Conservation (phyloP, 2,113 vertebrate genomes). For the Otis tarda region DNA sequence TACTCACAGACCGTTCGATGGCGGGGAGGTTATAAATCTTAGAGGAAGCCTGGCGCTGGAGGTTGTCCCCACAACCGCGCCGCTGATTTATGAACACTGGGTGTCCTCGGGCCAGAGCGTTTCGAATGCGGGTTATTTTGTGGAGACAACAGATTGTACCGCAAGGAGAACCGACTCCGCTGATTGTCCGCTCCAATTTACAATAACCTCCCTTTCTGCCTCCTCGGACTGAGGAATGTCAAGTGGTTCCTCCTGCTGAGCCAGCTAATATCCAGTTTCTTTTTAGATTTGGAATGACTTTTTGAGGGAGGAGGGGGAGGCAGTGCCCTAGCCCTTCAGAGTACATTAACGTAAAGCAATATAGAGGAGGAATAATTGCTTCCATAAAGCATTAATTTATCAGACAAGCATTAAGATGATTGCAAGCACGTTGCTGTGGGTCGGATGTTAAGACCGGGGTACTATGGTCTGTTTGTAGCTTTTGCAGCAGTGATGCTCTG, state of each 20-base stretch:
- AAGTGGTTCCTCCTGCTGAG: conserved; percentile 48
- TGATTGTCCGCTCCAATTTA: not conserved
- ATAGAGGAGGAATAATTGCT: not conserved
- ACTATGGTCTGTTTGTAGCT: not conserved
- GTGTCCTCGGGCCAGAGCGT: not conserved
- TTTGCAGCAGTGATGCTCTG: not conserved
- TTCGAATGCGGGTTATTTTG: not conserved
- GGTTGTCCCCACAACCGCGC: not conserved
- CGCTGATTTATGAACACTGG: not conserved
- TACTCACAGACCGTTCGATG: not conserved
- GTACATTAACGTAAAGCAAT: not conserved
- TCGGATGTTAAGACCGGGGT: not conserved
- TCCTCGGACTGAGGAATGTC: conserved; percentile 21
- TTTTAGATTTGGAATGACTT: not conserved
- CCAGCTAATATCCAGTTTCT: conserved; percentile 18
- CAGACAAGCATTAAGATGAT: not conserved
- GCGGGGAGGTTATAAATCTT: not conserved
- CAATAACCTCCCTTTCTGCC: not conserved
- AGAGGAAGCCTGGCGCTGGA: not conserved
- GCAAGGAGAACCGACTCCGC: accelerated
- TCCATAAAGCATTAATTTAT: not conserved
- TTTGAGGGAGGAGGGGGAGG: not conserved
- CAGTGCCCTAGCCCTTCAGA: not conserved
- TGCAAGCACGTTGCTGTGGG: not conserved
- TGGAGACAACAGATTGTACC: accelerated